Evolutionary conservation across 2,797 vertebrate genomes (phyloP), one percentile per base, ranked within the genome.

Genomic region (Tapera naevia): DNA sequence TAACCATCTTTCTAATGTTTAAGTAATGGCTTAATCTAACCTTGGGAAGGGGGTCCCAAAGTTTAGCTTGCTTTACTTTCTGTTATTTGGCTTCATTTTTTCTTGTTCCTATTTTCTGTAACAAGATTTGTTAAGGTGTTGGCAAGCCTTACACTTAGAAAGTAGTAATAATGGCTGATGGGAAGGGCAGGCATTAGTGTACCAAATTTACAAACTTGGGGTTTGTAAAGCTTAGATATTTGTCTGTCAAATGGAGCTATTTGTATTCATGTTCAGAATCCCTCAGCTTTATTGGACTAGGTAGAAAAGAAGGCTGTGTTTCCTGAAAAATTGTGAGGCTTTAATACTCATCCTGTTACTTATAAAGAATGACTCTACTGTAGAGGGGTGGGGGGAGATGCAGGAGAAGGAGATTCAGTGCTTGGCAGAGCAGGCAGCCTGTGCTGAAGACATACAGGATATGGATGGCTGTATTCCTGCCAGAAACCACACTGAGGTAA

Each of bases 391-490:
- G 5, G 17, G 5, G 18, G 13, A 24, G 28, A 9, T 19, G 22
- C 8, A 33, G 28, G 62, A 72, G 41, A 18, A 28, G n/a, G 9
- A 17, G n/a, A 17, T 64, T 50, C 39, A 19, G 11, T 53, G 28
- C 41, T 50, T 50, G 21, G 13, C 86, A n/a, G 17, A 56, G 9
- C 17, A 27, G 35, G 37, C 19, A 71, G 25, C 16, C 6, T 53
- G 0, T 10, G 8, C 10, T 1, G 5, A 58, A 69, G 27, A 19
- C 12, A 9, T 17, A 13, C 0, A 2, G 13, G 2, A 6, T 69
- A 33, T 14, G 10, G 7, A 22, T 66, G 24, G 12, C 16, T 62
- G 24, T 2, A 1, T 81, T 86, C 5, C 4, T 71, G 15, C 28
- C 19, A 32, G 27, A 24, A 86, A n/a, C 15, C 14, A 35, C 8